Evolutionary conservation across 2,888 invertebrate species (phyloP).

Genomic region (Drosophila ochracea): DNA sequence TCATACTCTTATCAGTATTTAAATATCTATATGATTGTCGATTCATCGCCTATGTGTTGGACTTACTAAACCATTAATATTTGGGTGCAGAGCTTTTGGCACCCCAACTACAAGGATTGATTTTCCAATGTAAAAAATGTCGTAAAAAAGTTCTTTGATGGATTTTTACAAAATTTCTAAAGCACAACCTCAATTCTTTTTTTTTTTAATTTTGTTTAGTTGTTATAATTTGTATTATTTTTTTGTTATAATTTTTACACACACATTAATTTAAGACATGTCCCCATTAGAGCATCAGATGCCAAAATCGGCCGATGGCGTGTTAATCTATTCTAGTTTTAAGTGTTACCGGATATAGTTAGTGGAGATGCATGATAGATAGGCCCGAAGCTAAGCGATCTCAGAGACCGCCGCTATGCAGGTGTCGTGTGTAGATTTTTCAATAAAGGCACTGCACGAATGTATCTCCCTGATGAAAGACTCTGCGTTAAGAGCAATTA

Average conservation of each 20-base stretch:
- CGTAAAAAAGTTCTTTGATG: background rate
- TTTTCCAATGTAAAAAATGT: background rate
- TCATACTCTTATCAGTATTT: background rate
- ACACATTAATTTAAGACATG: background rate
- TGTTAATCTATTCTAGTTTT: slow-evolving; percentile 2
- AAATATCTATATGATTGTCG: background rate
- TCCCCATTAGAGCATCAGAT: background rate
- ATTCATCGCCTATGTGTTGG: background rate
- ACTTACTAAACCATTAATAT: background rate
- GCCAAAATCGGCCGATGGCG: background rate
- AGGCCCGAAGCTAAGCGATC: slow-evolving; percentile 33
- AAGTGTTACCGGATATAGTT: slow-evolving; percentile 8
- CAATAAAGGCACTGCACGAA: slow-evolving; percentile 63
- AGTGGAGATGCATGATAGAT: slow-evolving; percentile 12
- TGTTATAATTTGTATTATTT: too few relatives aligned
- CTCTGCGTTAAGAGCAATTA: slow-evolving; percentile 46
- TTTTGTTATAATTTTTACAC: too few relatives aligned
- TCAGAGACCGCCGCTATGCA: slow-evolving; percentile 41
- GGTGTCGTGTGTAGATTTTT: slow-evolving; percentile 53
- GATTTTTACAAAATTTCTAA: too few relatives aligned
- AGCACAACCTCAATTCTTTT: too few relatives aligned
- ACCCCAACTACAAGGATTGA: background rate
- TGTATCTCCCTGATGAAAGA: slow-evolving; percentile 27
- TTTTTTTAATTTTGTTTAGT: too few relatives aligned
- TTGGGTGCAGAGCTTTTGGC: too few relatives aligned